phyloP scores from a whole-genome alignment of 2,888 invertebrate genomes.

The Noctua pronuba region DNA sequence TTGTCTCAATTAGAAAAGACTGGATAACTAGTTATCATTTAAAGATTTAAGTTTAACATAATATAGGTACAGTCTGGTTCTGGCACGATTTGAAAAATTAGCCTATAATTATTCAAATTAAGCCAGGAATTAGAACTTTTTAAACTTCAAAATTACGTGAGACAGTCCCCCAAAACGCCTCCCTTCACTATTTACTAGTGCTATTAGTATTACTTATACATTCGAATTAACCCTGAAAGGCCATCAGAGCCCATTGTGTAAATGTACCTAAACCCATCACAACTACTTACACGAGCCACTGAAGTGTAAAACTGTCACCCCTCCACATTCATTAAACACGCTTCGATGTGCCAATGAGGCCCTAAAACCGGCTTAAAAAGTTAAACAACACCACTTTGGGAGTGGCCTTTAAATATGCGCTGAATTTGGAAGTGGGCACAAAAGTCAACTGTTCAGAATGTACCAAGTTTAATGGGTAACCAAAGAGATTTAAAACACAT shows the following conservation, averaged over 20 bases:
- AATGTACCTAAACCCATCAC: conserved; percentile 7
- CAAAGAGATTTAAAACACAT: no score
- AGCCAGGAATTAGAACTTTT: background rate
- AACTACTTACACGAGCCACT: conserved; percentile 13
- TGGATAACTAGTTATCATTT: background rate
- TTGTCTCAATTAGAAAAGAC: no score
- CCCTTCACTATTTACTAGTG: background rate
- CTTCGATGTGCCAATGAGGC: conserved; percentile 72
- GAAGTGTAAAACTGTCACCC: conserved; percentile 44
- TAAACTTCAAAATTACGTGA: background rate
- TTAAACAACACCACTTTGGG: conserved; percentile 85
- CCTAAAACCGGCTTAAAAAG: conserved; percentile 80
- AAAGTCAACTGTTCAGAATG: conserved; percentile 87
- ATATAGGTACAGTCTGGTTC: background rate
- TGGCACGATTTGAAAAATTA: background rate
- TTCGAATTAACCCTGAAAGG: background rate
- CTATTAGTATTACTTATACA: background rate
- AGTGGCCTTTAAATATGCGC: conserved; percentile 84
- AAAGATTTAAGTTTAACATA: background rate
- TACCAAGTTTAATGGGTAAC: conserved; percentile 88
- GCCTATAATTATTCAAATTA: background rate
- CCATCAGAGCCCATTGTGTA: conserved; percentile 1
- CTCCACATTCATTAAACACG: conserved; percentile 53
- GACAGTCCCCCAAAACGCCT: background rate
- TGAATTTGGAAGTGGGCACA: conserved; percentile 84